Conservation (phyloP, 2,888 invertebrate genomes). For the Eulithis testata region DNA sequence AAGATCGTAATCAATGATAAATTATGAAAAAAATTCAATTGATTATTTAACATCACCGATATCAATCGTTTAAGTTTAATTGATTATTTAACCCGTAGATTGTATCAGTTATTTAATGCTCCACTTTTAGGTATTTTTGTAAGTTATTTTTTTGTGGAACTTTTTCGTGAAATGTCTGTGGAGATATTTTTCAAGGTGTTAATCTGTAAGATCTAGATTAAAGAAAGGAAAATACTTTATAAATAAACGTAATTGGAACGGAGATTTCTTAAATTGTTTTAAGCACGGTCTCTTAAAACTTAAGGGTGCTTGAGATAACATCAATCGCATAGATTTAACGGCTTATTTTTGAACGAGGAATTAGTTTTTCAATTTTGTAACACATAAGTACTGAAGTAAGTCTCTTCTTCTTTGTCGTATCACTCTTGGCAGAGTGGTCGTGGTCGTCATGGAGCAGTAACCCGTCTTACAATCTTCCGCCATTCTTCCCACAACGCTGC, state of each 20-base stretch:
- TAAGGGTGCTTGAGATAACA: no score
- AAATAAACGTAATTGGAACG: slow-evolving; percentile 29
- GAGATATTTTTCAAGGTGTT: slow-evolving; percentile 31
- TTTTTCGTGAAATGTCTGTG: slow-evolving; percentile 16
- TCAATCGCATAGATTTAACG: no score
- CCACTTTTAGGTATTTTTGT: slow-evolving; percentile 45
- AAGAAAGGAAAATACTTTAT: slow-evolving; percentile 19
- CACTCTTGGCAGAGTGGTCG: no score
- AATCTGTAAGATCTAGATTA: slow-evolving; percentile 29
- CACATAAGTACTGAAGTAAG: no score
- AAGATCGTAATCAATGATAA: slow-evolving; percentile 76
- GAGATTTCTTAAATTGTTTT: slow-evolving; percentile 20
- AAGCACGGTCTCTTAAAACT: no score
- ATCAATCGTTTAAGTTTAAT: slow-evolving; percentile 69
- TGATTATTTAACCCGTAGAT: slow-evolving; percentile 64
- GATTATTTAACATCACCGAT: slow-evolving; percentile 71
- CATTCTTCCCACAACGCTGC: no score
- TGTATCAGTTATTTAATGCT: slow-evolving; percentile 47
- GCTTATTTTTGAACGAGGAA: no score
- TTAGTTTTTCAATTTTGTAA: no score
- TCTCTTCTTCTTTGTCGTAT: no score
- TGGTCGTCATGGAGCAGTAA: no score
- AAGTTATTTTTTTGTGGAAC: neutral
- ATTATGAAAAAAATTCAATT: slow-evolving; percentile 77
- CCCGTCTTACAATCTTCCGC: no score